Evolutionary conservation across 2,113 vertebrate genomes (phyloP).

Genomic region (Sclerurus mexicanus): DNA sequence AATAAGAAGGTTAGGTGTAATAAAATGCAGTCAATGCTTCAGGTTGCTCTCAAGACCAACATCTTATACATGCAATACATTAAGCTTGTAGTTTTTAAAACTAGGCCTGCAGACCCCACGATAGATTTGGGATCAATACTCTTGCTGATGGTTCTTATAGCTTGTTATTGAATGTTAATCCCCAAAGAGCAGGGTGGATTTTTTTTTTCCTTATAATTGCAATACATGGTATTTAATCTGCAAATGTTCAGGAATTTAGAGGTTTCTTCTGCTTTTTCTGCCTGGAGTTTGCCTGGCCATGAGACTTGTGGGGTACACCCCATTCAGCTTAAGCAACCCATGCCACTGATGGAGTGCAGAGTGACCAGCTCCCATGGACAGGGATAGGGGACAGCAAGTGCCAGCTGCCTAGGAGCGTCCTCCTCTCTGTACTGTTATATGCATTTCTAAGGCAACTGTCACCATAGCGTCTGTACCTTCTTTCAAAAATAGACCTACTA

Average conservation of each 20-base stretch:
- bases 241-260: background rate
- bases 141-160: background rate
- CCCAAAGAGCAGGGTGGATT: background rate
- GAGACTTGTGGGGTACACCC: background rate
- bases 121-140: background rate
- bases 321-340: background rate
- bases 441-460: constrained; percentile 56
- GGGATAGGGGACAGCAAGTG: background rate
- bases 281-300: background rate
- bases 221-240: background rate
- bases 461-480: constrained; percentile 12
- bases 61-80: background rate
- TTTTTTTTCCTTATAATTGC: background rate
- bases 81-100: background rate
- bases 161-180: background rate
- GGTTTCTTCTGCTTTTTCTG: background rate
- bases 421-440: background rate
- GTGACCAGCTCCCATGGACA: background rate
- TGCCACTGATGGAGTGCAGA: background rate
- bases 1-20: background rate
- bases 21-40: background rate
- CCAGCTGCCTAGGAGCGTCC: rapidly evolving
- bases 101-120: background rate
- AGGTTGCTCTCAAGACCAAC: background rate
- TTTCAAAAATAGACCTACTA: constrained; percentile 8